Conservation (phyloP, 2,888 invertebrate species). For the Subacronicta megacephala region DNA sequence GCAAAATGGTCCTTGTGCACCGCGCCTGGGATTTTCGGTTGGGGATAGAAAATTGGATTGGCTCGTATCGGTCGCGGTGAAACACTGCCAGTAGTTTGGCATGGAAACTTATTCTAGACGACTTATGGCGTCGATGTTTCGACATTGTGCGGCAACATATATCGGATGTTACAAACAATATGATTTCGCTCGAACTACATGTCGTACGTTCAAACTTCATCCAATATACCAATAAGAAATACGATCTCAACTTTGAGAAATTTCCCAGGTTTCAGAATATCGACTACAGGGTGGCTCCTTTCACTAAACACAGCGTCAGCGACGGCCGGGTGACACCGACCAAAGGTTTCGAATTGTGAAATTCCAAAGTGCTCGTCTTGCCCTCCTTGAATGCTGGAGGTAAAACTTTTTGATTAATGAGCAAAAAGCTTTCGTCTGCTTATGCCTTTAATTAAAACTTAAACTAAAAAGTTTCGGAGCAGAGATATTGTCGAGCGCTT, state of each 20-base stretch:
- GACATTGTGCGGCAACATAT: constrained; percentile 22
- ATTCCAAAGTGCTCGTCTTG: constrained; percentile 50
- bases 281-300: constrained; percentile 24
- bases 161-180: constrained; percentile 34
- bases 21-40: constrained; percentile 70
- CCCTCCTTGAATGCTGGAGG: constrained; percentile 54
- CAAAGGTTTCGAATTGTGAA: constrained; percentile 57
- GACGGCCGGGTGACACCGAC: constrained; percentile 38
- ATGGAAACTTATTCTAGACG: constrained; percentile 70
- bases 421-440: constrained; percentile 60
- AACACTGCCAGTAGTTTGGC: constrained; percentile 68
- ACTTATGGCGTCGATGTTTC: constrained; percentile 51
- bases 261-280: constrained; percentile 19
- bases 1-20: constrained; percentile 69
- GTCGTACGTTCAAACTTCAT: constrained; percentile 9
- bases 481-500: constrained; percentile 45
- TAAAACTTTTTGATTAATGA: constrained; percentile 63
- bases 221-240: constrained; percentile 6
- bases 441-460: constrained; percentile 67
- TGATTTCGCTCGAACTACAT: constrained; percentile 16
- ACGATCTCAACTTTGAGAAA: constrained; percentile 5
- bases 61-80: constrained; percentile 68
- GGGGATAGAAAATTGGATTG: constrained; percentile 80
- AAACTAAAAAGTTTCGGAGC: constrained; percentile 57
- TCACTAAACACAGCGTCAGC: constrained; percentile 26